Conservation (phyloP, 2,888 invertebrate genomes). For the Polydesmus complanatus region DNA sequence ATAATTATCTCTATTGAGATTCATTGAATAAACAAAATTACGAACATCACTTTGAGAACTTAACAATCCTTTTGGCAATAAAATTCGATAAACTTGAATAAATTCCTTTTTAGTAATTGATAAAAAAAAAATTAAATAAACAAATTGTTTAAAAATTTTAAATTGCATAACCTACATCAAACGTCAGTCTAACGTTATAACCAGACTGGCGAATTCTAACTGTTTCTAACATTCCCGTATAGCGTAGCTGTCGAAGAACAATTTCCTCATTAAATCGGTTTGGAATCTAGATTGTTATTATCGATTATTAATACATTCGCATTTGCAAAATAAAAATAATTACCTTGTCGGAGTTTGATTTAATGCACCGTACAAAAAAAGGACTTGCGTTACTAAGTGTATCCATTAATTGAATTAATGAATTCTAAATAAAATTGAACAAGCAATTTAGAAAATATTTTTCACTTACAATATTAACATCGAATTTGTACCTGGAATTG, state of each 20-base stretch:
- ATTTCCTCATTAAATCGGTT: conserved; percentile 88
- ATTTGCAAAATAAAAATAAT: conserved; percentile 13
- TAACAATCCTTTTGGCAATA: conserved; percentile 66
- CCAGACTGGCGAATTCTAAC: conserved; percentile 88
- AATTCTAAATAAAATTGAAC: conserved; percentile 47
- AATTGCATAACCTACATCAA: conserved; percentile 45
- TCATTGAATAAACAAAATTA: conserved; percentile 65
- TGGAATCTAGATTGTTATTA: conserved; percentile 44
- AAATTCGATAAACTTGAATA: conserved; percentile 77
- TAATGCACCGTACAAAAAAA: conserved; percentile 81
- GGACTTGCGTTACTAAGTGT: conserved; percentile 79
- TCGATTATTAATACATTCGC: conserved; percentile 8
- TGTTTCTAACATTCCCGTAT: conserved; percentile 94
- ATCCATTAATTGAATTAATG: conserved; percentile 80
- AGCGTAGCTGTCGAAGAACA: conserved; percentile 75
- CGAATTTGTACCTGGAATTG: conserved; percentile 51
- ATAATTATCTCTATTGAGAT: conserved; percentile 77
- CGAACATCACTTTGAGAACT: conserved; percentile 76
- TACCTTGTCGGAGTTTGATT: conserved; percentile 81
- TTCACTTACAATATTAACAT: background rate
- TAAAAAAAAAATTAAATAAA: background rate
- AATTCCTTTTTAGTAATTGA: conserved; percentile 48
- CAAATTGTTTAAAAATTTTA: background rate
- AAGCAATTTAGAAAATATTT: too few relatives aligned
- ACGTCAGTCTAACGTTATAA: conserved; percentile 82